Conservation (phyloP, 2,888 invertebrate genomes). For the Synanthedon vespiformis region DNA sequence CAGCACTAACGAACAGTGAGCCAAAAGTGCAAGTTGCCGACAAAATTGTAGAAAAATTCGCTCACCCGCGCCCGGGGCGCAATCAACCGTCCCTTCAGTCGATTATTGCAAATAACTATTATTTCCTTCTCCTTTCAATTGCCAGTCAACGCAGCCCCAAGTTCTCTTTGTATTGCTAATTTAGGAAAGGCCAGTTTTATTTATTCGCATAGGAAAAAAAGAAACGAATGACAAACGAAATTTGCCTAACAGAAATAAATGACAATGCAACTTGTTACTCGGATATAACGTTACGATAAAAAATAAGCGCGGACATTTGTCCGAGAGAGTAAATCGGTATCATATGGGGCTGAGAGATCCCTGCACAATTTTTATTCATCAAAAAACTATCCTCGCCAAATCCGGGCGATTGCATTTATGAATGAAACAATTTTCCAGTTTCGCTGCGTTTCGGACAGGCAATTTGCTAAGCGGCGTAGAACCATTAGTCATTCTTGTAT, state of each 20-base stretch:
- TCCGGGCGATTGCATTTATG: conserved; percentile 56
- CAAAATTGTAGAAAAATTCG: conserved; percentile 43
- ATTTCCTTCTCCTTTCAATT: conserved; percentile 57
- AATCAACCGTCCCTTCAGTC: conserved; percentile 64
- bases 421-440: conserved; percentile 68
- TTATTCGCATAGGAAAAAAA: conserved; percentile 16
- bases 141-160: conserved; percentile 38
- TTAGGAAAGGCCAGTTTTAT: conserved; percentile 46
- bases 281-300: too few relatives aligned
- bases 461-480: conserved; percentile 52
- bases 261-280: conserved; percentile 16
- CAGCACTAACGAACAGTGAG: conserved; percentile 20
- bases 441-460: conserved; percentile 53
- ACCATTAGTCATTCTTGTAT: conserved; percentile 63
- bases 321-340: conserved; percentile 24
- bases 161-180: conserved; percentile 59
- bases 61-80: conserved; percentile 43
- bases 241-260: conserved; percentile 8
- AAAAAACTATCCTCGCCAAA: conserved; percentile 43
- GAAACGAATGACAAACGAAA: background rate
- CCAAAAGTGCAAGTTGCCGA: conserved; percentile 20
- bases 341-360: conserved; percentile 42
- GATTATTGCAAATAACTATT: conserved; percentile 64
- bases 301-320: conserved; percentile 30
- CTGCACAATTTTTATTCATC: conserved; percentile 48